Base-by-base conservation (phyloP, 2,888 invertebrate species). In the Mythimna impura region DNA sequence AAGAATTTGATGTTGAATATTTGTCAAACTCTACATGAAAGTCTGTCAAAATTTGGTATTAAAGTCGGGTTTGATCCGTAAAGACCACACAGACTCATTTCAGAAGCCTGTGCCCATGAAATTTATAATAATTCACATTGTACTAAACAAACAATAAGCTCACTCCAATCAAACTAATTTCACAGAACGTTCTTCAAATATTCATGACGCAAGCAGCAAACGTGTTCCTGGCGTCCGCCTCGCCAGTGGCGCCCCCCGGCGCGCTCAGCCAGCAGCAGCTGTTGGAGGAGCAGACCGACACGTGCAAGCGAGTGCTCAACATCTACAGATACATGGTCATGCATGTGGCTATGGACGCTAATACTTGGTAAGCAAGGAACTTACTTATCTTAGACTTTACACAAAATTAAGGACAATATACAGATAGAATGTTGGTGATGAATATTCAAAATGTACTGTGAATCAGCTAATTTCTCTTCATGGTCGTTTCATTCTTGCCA, bases 271-370 rank as follows among this genome's bases (percentile, higher is more conserved):
- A 97, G 8, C 96, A 97, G n/a, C 97, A 97, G 67, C 96, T 98
- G 73, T 93, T 99, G 52, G 99, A 99, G 89, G 99, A 99, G 91
- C 99, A 99, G 94, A 99, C 99, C 0, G 99, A 99, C 93, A 98
- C 99, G 73, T 99, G 99, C 95, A 99, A 99, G 94, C 97, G 99
- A 83, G 99, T 99, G 78, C 97, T 99, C 73, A 99, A 99, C 93
- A 99, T 99, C 86, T 99, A 99, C 96, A 97, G 99, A 83, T 99
- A 98, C 90, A 99, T 99, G 97, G 99, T 99, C 52, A 99, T 99
- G 99, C 99, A 99, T 90, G 98, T 99, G 1, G 97, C 98, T 85
- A 98, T 99, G 98, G 99, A 99, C 90, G 98, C 98, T 82, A 97
- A 97, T 89, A 99, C 99, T 20, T 99, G 99, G 99, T 98, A 94